Evolutionary conservation across 2,797 vertebrate genomes (phyloP), one percentile per base, ranked within the genome.

Genomic region (Gastrophryne carolinensis): DNA sequence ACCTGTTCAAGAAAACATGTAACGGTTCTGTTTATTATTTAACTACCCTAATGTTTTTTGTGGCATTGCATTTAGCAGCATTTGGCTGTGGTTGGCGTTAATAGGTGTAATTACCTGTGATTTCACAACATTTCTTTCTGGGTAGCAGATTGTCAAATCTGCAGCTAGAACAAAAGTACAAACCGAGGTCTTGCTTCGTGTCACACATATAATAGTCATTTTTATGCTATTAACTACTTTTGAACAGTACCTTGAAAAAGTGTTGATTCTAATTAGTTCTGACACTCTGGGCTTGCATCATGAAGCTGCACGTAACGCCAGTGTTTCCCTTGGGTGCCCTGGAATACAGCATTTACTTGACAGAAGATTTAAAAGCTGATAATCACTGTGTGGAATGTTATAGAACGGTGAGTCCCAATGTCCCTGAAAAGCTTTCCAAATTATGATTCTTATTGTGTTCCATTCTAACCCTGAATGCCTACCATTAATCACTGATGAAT

Each of bases 331-430:
- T 21, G 84, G 87, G 80, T 81, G 70, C 79, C 79, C 75, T 35
- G 83, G 70, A 80, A 87, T 88, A 84, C 83, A 89, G 85, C 89
- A 87, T 90, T 92, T 88, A 88, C 88, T 84, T 75, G 81, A 81
- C 34, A 88, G 65, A 84, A 83, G 84, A 89, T 86, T 85, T 84
- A 81, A 83, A 83, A 85, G 84, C 84, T 88, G 81, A 82, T 80
- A 81, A 81, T 81, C 79, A 82, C 86, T 82, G 82, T 83, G 81
- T 35, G 61, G 60, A 78, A 65, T 72, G 49, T 49, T 78, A 64
- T 49, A 78, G 75, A 72, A 72, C 50, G 54, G 30, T 68, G 73
- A 53, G 65, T 41, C 26, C 34, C 65, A 70, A 63, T 76, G 66
- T 70, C 70, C 17, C 66, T 63, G 57, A 76, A 69, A 52, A 69